phyloP scores from a whole-genome alignment of 2,113 vertebrate species.

The Xenus cinereus region DNA sequence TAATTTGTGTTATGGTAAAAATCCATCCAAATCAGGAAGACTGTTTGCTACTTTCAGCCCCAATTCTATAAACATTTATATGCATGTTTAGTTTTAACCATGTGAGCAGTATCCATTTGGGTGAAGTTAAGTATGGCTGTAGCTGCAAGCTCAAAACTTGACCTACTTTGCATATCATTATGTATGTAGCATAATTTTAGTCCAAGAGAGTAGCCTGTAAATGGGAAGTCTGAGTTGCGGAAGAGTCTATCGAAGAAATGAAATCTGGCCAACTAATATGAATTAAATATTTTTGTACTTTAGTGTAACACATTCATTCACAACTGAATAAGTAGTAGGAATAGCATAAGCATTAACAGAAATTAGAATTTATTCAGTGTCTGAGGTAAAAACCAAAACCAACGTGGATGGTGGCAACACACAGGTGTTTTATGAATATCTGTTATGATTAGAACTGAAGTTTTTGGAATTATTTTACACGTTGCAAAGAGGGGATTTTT shows the following conservation, averaged over 20 bases:
- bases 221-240: background rate
- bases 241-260: conserved; percentile 33
- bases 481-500: background rate
- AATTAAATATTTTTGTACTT: conserved; percentile 46
- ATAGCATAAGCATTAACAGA: conserved; percentile 14
- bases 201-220: conserved; percentile 32
- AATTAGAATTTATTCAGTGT: conserved; percentile 45
- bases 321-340: conserved; percentile 28
- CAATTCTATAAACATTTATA: conserved; percentile 46
- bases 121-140: background rate
- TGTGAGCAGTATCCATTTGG: conserved; percentile 3
- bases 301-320: conserved; percentile 22
- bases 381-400: conserved; percentile 21
- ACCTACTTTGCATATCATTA: conserved; percentile 46
- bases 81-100: conserved; percentile 28
- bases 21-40: conserved; percentile 8
- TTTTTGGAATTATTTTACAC: background rate
- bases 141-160: conserved; percentile 7
- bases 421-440: background rate
- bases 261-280: conserved; percentile 14
- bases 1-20: conserved; percentile 52
- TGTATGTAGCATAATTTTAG: background rate
- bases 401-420: background rate
- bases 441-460: conserved; percentile 24
- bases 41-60: conserved; percentile 26